Base-by-base conservation (phyloP, 2,888 invertebrate species). In the Polia nebulosa region DNA sequence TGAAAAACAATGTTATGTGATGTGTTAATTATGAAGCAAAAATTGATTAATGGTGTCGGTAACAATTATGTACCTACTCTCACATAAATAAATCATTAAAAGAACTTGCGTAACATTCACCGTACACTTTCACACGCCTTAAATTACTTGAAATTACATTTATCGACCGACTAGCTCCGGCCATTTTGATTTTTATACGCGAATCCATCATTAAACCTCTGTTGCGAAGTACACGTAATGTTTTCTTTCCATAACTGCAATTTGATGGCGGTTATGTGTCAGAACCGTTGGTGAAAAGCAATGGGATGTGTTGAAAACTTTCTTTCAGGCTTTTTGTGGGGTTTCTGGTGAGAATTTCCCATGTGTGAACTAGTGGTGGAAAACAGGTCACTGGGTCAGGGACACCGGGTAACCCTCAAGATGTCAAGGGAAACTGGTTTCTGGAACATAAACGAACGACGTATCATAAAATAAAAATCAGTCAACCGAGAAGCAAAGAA, bases 51-150 rank as follows among this genome's bases (percentile, higher is more conserved):
- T 17, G 17, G 15, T 29, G 11, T 51, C 49, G 4, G 20, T 27
- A 44, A 25, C 3, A 55, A n/a, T n/a, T n/a, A n/a, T 17, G 15
- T 39, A 41, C 39, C 17, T 25, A 49, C 11, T 49, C 41, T 29
- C 36, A 56, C 20, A 25, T 41, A 53, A 27, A 56, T 36, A 36
- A 34, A 69, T 52, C 27, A 55, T 45, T 34, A 36, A 41, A 27
- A 52, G 3, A 17, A 57, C 27, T 49, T 49, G 29, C 34, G 17
- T 27, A 22, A 45, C 32, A 39, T 39, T 20, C 22, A 36, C 55
- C 17, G 22, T 47, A 34, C 15, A 56, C 78, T 78, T 75, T 75
- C 72, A 74, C 74, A 62, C 32, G 62, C 20, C 52, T 41, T 34
- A 53, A 76, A 57, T 65, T 55, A 74, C 22, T 47, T 44, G 11